phyloP scores from a whole-genome alignment of 2,888 invertebrate species.

The Opisthograptis luteolata region DNA sequence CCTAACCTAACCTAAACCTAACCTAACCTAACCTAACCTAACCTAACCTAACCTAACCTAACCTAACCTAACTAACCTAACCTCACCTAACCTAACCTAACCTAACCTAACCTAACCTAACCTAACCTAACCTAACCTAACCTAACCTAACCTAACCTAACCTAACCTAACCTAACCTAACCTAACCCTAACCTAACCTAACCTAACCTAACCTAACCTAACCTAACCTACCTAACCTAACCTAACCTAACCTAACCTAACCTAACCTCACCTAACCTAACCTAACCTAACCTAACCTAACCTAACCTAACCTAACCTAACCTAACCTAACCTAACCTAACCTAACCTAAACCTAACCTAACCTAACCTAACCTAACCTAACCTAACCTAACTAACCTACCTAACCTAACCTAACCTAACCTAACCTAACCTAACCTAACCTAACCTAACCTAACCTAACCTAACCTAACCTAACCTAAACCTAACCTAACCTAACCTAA shows the following conservation, averaged over 20 bases:
- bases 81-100: slow-evolving; percentile 1
- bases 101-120: not conserved
- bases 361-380: slow-evolving; percentile 1
- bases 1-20: slow-evolving; percentile 37
- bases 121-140: not conserved
- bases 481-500: slow-evolving; percentile 37
- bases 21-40: slow-evolving; percentile 16
- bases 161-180: not conserved
- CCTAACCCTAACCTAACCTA: slow-evolving; percentile 32
- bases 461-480: slow-evolving; percentile 3
- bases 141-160: not conserved
- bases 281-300: not conserved
- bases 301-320: not conserved
- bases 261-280: not conserved
- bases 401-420: not conserved
- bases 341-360: slow-evolving; percentile 24
- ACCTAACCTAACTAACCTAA: slow-evolving; percentile 26
- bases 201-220: not conserved
- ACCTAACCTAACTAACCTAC: slow-evolving; percentile 10
- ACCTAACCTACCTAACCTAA: slow-evolving; percentile 30
- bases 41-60: not conserved
- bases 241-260: not conserved
- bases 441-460: slow-evolving; percentile 16
- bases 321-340: not conserved
- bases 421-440: slow-evolving; percentile 16